phyloP scores from a whole-genome alignment of 1,140 invertebrate species.

The Drosophila simulans region DNA sequence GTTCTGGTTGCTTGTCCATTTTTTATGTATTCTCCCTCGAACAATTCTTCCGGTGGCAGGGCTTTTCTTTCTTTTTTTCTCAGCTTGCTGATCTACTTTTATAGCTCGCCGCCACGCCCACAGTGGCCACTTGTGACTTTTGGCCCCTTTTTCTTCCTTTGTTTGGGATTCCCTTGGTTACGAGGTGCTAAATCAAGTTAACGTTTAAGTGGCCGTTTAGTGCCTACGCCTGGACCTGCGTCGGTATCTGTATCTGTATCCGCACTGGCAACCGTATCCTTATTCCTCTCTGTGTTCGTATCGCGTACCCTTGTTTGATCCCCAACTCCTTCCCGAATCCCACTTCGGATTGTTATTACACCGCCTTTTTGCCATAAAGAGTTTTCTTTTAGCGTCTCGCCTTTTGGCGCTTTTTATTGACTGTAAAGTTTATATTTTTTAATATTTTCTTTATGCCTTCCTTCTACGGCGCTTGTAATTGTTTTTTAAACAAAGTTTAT shows the following conservation, averaged over 20 bases:
- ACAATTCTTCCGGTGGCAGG: conserved; percentile 11
- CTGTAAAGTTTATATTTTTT: conserved; percentile 77
- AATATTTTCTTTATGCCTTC: conserved; percentile 72
- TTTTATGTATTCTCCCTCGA: conserved; percentile 46
- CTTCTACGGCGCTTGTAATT: conserved; percentile 52
- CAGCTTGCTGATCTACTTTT: conserved; percentile 57
- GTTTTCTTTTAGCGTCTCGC: conserved; percentile 68
- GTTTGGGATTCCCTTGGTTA: conserved; percentile 46
- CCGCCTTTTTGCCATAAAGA: conserved; percentile 72
- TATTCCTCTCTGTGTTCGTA: neutral
- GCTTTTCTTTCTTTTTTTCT: conserved; percentile 3
- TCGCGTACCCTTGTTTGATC: conserved; percentile 26
- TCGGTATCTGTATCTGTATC: conserved; percentile 15
- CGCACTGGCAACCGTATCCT: conserved; percentile 14
- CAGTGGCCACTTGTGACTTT: conserved; percentile 28
- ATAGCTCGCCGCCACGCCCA: conserved; percentile 45
- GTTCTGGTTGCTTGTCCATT: conserved; percentile 44
- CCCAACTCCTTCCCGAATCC: neutral
- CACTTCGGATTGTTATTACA: conserved; percentile 58
- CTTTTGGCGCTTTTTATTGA: conserved; percentile 72
- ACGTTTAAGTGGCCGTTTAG: conserved; percentile 81
- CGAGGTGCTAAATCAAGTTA: conserved; percentile 82
- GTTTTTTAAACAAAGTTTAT: conserved; percentile 79
- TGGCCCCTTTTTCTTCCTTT: conserved; percentile 20
- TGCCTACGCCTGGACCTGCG: conserved; percentile 50